phyloP scores from a whole-genome alignment of 2,888 invertebrate species.

The Thecocarcelia acutangulata region DNA sequence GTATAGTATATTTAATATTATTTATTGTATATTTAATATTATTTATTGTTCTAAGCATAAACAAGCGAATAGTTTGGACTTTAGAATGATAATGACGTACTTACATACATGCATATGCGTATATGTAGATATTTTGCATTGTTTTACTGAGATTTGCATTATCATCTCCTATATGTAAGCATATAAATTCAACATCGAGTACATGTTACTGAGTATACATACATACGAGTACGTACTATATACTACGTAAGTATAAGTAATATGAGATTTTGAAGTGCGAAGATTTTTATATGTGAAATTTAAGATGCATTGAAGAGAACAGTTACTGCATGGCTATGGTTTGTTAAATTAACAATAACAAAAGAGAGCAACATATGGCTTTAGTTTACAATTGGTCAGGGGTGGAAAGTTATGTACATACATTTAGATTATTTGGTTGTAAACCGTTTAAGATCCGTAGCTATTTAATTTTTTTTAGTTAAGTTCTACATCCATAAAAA shows the following conservation, averaged over 20 bases:
- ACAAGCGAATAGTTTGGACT: not conserved
- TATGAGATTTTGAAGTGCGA: constrained; percentile 20
- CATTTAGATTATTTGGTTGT: too few relatives aligned
- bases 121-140: too few relatives aligned
- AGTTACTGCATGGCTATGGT: constrained; percentile 38
- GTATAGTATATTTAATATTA: constrained; percentile 12
- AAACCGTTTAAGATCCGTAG: too few relatives aligned
- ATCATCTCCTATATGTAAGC: too few relatives aligned
- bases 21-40: not conserved
- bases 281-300: constrained; percentile 29
- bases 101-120: not conserved
- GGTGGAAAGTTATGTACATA: not conserved
- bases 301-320: constrained; percentile 2
- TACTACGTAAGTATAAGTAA: constrained; percentile 28
- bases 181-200: too few relatives aligned
- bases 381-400: constrained; percentile 25
- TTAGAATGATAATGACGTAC: constrained; percentile 47
- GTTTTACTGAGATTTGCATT: too few relatives aligned
- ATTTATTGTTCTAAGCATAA: not conserved
- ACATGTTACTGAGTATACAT: not conserved
- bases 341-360: constrained; percentile 27
- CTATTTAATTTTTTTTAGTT: too few relatives aligned
- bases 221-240: not conserved
- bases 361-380: not conserved
- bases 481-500: too few relatives aligned